Evolutionary conservation across 2,113 vertebrate species (phyloP), one percentile per base, ranked within the genome.

Genomic region (Salvator merianae): DNA sequence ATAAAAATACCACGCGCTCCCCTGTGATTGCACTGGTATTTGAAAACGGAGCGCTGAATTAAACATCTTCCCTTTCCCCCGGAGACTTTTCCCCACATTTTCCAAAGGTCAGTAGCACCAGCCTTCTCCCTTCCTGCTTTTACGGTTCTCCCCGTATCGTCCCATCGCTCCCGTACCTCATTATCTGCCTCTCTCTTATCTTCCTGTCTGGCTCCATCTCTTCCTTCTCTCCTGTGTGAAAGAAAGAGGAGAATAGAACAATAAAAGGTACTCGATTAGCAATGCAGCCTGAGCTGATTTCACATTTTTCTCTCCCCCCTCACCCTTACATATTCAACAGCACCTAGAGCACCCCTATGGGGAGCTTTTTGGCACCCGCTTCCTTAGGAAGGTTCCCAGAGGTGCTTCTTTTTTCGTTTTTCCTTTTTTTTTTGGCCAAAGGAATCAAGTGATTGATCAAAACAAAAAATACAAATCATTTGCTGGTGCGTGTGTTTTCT

Each of bases 381-480:
- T 80, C 50, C 13, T 66, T 32, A 55, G 86, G 77, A 89, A 90
- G 82, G 87, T 83, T 82, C 80, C 68, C 30, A n/a, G 68, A 8
- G 40, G 47, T 32, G 18, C 18, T 10, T 30, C 10, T 55, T 66
- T 16, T 30, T 55, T 3, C 13, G 3, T 55, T 55, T 55, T 9
- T 9, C 9, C n/a, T 16, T 36, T 18, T 28, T 69, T 86, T 86
- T 81, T 66, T 79, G n/a, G 50, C 4, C 68, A 14, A 83, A 69
- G 82, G 76, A 74, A 2, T 24, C 77, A 65, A n/a, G 65, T 62
- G 59, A 85, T 86, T 50, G 65, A 82, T 9, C 87, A 80, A 74
- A 7, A 24, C 87, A 80, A 74, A 7, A 24, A 32, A 10, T 40
- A 86, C 75, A 83, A 85, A 87, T 83, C 74, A 26, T 47, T 47